These are phyloP conservation scores for Paramormyrops hopkinsi DNA, from an alignment of 2,797 vertebrate genomes.

Conservation along the genomic window DNA sequence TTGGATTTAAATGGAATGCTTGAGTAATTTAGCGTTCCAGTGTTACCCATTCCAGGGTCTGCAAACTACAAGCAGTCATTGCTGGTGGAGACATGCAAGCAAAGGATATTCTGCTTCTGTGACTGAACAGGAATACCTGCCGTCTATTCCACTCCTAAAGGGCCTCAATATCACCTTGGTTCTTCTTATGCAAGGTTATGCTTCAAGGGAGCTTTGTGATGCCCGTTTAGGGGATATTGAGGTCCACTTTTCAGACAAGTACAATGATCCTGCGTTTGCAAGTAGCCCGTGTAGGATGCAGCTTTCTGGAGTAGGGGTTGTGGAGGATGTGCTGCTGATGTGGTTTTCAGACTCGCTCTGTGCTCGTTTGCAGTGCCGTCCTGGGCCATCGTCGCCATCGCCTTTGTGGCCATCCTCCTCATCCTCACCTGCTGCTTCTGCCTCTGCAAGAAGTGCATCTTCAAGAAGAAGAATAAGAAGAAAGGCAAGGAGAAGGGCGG, in stretches of 20 bases:
- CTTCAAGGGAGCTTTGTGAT: constrained; percentile 11
- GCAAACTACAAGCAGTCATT: not conserved
- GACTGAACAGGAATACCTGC: constrained; percentile 46
- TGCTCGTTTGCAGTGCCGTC: constrained; percentile 74
- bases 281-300: constrained; percentile 25
- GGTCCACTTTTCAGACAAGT: constrained; percentile 28
- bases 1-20: not conserved
- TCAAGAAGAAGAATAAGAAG: constrained; percentile 99
- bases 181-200: constrained; percentile 44
- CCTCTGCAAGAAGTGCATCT: constrained; percentile 98
- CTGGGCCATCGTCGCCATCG: constrained; percentile 97
- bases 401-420: constrained; percentile 91
- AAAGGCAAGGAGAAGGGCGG: constrained; percentile 99
- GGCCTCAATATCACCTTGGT: constrained; percentile 42
- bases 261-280: constrained; percentile 25
- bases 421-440: constrained; percentile 98
- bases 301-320: not conserved
- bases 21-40: not conserved
- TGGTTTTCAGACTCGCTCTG: not conserved
- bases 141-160: constrained; percentile 42
- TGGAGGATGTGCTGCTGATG: not conserved
- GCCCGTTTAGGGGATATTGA: constrained; percentile 3
- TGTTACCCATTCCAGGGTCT: not conserved
- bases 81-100: not conserved
- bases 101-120: constrained; percentile 5